Evolutionary conservation across 2,797 vertebrate genomes (phyloP).

Genomic region (Gallinago solitaria): DNA sequence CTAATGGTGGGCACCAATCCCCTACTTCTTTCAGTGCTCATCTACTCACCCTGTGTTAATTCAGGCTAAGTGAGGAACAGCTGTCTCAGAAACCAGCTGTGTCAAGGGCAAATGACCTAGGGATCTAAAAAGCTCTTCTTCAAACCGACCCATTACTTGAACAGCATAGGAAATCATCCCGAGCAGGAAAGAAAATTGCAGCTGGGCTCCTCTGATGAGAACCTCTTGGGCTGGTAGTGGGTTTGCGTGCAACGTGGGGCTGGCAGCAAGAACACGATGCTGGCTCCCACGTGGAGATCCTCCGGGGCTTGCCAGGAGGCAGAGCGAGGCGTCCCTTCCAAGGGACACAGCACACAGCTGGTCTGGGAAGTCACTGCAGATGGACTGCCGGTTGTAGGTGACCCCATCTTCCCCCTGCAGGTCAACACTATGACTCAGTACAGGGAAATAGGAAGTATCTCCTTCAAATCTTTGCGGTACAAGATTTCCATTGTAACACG

Average conservation of each 20-base stretch:
- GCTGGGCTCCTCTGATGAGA: not conserved
- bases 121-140: not conserved
- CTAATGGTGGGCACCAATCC: rapidly evolving
- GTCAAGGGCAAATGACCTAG: not conserved
- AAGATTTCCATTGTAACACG: not conserved
- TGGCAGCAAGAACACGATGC: not conserved
- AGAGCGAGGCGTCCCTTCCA: not conserved
- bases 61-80: not conserved
- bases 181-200: not conserved
- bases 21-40: not conserved
- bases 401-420: not conserved
- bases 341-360: no score
- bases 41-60: not conserved
- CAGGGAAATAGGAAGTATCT: not conserved
- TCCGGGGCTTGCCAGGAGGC: not conserved
- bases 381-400: not conserved
- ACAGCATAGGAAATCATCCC: not conserved
- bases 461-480: not conserved
- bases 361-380: not conserved
- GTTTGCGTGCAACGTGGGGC: not conserved
- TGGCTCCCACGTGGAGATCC: rapidly evolving
- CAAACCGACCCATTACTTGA: not conserved
- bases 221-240: rapidly evolving
- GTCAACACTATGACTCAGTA: not conserved
- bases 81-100: not conserved